Evolutionary conservation across 2,113 vertebrate genomes (phyloP).

Genomic region (Crotalus horridus): DNA sequence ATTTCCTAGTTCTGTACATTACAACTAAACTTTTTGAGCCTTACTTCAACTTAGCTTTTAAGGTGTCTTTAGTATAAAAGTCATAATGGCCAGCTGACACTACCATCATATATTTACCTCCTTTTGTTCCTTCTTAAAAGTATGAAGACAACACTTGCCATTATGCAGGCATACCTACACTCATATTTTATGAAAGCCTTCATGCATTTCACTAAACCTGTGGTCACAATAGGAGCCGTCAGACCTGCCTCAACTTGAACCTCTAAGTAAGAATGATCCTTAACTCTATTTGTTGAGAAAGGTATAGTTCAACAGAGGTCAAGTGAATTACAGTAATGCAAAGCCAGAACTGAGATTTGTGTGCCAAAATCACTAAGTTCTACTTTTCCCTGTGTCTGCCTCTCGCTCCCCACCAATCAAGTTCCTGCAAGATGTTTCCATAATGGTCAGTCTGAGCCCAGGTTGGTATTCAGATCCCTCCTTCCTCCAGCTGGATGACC

Average conservation of each 20-base stretch:
- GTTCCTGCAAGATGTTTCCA: too few species aligned
- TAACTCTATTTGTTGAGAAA: too few species aligned
- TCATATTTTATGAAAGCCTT: background rate
- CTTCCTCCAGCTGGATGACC: too few species aligned
- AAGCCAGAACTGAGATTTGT: background rate
- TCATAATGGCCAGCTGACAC: background rate
- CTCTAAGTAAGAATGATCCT: too few species aligned
- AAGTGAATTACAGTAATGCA: background rate
- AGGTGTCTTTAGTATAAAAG: background rate
- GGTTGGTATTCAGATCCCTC: too few species aligned
- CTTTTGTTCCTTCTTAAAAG: background rate
- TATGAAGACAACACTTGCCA: background rate
- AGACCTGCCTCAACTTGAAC: too few species aligned
- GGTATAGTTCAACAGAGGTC: background rate
- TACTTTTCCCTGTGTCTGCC: background rate
- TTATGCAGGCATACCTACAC: background rate
- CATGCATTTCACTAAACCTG: background rate
- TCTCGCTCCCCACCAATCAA: too few species aligned
- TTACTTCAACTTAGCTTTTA: background rate
- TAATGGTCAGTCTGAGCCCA: too few species aligned
- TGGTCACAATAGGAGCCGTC: background rate
- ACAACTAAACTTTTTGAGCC: slow-evolving; percentile 2
- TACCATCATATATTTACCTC: background rate
- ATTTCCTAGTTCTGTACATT: slow-evolving; percentile 30
- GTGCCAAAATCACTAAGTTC: background rate